Evolutionary conservation across 1,140 invertebrate genomes (phyloP).

Genomic region (Lepidurus packardi): DNA sequence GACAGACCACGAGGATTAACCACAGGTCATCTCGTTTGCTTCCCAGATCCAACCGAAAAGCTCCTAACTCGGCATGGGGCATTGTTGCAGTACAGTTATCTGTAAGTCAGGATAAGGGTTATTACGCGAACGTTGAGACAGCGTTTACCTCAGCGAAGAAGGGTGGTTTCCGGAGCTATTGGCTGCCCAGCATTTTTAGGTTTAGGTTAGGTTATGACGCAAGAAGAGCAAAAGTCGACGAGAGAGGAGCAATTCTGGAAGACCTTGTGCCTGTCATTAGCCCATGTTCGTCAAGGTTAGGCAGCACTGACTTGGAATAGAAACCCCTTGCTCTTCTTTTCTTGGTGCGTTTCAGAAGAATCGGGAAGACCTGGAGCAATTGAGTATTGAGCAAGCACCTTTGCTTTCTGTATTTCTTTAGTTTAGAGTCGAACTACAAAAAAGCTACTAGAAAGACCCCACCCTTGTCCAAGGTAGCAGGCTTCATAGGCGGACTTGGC

Average conservation of each 20-base stretch:
- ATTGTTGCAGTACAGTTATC: no score
- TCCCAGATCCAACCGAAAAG: no score
- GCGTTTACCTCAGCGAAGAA: neutral
- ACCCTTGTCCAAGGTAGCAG: neutral
- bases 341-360: no score
- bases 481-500: neutral
- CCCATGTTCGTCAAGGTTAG: neutral
- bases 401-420: neutral
- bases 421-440: neutral
- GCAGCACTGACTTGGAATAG: neutral
- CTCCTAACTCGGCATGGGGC: no score
- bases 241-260: neutral
- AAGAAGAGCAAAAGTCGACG: neutral
- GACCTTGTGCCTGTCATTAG: conserved; percentile 14
- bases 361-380: no score
- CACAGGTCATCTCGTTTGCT: no score
- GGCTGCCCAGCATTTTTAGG: neutral
- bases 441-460: neutral
- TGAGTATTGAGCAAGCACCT: neutral
- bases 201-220: neutral
- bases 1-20: no score
- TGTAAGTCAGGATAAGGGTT: no score
- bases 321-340: neutral
- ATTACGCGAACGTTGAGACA: neutral
- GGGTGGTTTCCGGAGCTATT: neutral